phyloP scores from a whole-genome alignment of 2,113 vertebrate genomes.

The Clinocottus analis region DNA sequence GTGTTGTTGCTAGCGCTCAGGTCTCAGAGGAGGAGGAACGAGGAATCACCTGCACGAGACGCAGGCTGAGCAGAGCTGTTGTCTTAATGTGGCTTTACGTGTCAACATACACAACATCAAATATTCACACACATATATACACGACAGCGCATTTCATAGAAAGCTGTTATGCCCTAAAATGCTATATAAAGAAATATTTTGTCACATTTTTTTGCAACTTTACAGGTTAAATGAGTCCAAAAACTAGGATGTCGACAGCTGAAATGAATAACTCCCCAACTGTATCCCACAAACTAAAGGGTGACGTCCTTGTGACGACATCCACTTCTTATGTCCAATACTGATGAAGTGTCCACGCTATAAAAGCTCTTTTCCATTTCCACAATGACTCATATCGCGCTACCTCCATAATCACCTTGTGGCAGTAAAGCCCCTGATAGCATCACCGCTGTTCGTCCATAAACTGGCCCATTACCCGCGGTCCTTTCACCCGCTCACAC shows the following conservation, averaged over 20 bases:
- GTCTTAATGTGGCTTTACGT: not conserved
- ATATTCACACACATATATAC: not conserved
- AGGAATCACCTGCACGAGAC: not conserved
- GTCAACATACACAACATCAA: not conserved
- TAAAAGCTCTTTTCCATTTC: conserved; percentile 6
- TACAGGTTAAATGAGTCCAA: too few relatives aligned
- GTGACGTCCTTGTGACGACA: too few relatives aligned
- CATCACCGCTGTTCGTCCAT: conserved; percentile 31
- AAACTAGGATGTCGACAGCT: too few relatives aligned
- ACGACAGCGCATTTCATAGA: not conserved
- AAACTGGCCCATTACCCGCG: conserved; percentile 57
- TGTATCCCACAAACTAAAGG: too few relatives aligned
- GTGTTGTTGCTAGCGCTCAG: conserved; percentile 15
- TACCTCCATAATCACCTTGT: conserved; percentile 21
- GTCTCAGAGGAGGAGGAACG: conserved; percentile 41
- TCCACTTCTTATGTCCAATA: not conserved
- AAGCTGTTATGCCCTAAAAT: not conserved
- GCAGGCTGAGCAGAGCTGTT: not conserved
- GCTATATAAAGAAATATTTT: too few relatives aligned
- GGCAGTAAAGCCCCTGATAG: conserved; percentile 6
- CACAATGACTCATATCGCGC: conserved; percentile 17
- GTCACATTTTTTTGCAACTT: too few relatives aligned
- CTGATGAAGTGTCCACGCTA: not conserved
- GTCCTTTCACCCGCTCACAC: conserved; percentile 24
- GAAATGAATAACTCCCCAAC: too few relatives aligned